Base-by-base conservation (phyloP, 2,113 vertebrate species). In the Ailuropoda melanoleuca region DNA sequence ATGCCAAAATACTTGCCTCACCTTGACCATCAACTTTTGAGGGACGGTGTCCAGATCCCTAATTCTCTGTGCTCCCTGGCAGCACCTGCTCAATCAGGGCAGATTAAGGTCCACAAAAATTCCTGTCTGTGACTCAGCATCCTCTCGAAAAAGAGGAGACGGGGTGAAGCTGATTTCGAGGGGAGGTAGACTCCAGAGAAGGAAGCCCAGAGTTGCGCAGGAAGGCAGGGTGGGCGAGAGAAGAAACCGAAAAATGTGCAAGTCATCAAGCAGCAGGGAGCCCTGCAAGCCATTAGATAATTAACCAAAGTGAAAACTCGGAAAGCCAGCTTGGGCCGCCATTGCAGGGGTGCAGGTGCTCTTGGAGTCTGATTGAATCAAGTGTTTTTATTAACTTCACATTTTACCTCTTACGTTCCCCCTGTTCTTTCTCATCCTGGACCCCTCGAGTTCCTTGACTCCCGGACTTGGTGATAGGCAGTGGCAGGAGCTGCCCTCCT, bases 321-420 rank as follows among this genome's bases (percentile, higher is more conserved):
- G 98, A 97, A 97, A 3, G 0, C 92, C 24, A 8, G 93, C 96
- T 97, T 91, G 78, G 97, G 97, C 98, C 98, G 97, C 97, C 91
- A 90, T 90, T 80, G 81, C 75, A 26, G 96, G 97, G 90, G 64
- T 98, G 85, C 6, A 46, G 93, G 98, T 96, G 94, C 97, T 98
- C 53, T 98, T 92, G 89, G 98, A 98, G 97, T 97, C 97, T 98
- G 98, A 98, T 98, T 99, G 98, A 98, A 98, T 98, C 95, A 98
- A 98, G 90, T 98, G 96, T 97, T 98, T 98, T 99, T 99, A 99
- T 99, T 99, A 99, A 99, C 97, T 98, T 98, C 98, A 98, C 98
- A 98, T 99, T 99, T 98, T 97, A 46, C 97, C 97, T 98, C 98
- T 98, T 97, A 98, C 99, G 98, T 98, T 98, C 86, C 96, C 97